A percentile compares a stretch with the other conserved stretches of the same genome.
phyloP scores from a whole-genome alignment of 2,113 vertebrate species.

The Myotis brandtii region DNA sequence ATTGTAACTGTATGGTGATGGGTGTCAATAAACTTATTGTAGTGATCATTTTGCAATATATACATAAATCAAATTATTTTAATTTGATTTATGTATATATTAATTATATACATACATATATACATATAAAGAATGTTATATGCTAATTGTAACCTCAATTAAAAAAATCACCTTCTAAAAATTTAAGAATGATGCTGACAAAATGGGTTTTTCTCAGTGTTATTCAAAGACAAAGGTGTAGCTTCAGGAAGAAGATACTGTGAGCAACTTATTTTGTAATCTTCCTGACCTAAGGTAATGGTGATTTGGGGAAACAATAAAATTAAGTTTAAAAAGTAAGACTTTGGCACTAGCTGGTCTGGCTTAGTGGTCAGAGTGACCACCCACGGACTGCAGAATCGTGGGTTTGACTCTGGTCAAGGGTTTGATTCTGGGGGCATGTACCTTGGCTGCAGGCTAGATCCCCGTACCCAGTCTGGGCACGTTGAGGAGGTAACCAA shows the following conservation, averaged over 20 bases:
- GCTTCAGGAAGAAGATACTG: background rate
- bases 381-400: too few species aligned
- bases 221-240: conserved; percentile 13
- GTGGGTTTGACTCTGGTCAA: too few species aligned
- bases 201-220: background rate
- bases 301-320: background rate
- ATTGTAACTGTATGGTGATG: background rate
- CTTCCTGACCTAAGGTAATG: background rate
- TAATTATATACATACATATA: background rate
- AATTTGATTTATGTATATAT: too few species aligned
- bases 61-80: background rate
- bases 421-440: too few species aligned
- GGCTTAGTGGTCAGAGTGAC: too few species aligned
- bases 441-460: too few species aligned
- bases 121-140: background rate
- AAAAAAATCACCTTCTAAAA: conserved; percentile 27
- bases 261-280: conserved; percentile 17
- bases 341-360: background rate
- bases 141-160: background rate
- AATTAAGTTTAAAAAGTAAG: conserved; percentile 28
- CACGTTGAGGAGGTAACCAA: too few species aligned
- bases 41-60: background rate
- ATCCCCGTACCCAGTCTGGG: too few species aligned
- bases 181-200: background rate
- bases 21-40: background rate